These are phyloP conservation scores for Scopus umbretta DNA, from an alignment of 2,113 vertebrate genomes.

Conservation along the genomic window DNA sequence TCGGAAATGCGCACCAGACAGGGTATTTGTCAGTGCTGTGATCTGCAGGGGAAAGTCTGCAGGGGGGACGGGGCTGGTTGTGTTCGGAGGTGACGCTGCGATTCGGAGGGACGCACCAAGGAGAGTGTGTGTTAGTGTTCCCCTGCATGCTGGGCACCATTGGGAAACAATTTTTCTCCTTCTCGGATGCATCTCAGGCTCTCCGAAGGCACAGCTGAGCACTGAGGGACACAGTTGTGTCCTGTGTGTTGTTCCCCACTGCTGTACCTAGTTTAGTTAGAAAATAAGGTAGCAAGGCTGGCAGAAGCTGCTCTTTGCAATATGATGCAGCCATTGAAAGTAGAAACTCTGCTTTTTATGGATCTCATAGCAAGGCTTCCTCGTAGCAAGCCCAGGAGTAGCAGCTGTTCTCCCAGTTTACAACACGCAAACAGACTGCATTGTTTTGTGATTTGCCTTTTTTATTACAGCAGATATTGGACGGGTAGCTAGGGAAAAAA, in stretches of 20 bases:
- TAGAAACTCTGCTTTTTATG: not conserved
- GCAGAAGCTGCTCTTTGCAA: not conserved
- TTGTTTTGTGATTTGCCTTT: slow-evolving; percentile 39
- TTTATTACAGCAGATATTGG: slow-evolving; percentile 11
- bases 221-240: not conserved
- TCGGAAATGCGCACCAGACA: not conserved
- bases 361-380: not conserved
- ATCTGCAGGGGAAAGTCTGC: not conserved
- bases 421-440: not conserved
- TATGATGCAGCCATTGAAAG: not conserved
- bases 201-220: not conserved
- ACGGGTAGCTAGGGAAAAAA: not conserved
- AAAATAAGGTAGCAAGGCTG: not conserved
- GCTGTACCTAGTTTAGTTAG: not conserved
- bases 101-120: not conserved
- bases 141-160: not conserved
- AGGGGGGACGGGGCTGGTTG: not conserved
- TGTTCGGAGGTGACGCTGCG: rapidly evolving
- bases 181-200: not conserved
- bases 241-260: not conserved
- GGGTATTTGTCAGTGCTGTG: not conserved
- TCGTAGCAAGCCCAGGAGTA: not conserved
- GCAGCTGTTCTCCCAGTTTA: slow-evolving; percentile 21
- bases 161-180: not conserved
- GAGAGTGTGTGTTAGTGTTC: not conserved